Conservation (phyloP, 1,140 invertebrate genomes). For the Berghia stephanieae region DNA sequence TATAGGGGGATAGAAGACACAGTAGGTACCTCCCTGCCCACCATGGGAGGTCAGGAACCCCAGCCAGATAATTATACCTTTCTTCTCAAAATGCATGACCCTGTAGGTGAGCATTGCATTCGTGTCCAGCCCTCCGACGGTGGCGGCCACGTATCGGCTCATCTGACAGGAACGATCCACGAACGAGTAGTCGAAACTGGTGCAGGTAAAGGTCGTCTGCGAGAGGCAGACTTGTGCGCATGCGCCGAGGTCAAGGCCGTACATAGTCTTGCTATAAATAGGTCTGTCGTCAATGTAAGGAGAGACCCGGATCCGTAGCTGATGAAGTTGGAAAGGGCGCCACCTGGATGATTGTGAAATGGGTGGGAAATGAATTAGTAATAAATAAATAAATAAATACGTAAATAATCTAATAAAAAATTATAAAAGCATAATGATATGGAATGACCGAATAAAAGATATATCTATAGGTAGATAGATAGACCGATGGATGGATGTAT, state of each 20-base stretch:
- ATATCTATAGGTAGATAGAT: too few relatives aligned
- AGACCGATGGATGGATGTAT: too few relatives aligned
- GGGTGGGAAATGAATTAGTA: too few relatives aligned
- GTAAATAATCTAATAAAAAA: too few relatives aligned
- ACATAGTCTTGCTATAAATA: constrained; percentile 52
- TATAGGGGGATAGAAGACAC: too few relatives aligned
- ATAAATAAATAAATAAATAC: too few relatives aligned
- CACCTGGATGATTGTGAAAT: too few relatives aligned
- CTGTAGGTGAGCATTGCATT: constrained; percentile 39
- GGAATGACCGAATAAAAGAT: too few relatives aligned
- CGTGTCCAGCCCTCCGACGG: constrained; percentile 52
- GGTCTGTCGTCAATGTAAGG: constrained; percentile 47
- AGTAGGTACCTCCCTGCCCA: too few relatives aligned
- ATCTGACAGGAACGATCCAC: constrained; percentile 52
- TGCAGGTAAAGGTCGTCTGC: constrained; percentile 53
- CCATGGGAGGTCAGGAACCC: too few relatives aligned
- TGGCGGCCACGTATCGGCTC: constrained; percentile 58
- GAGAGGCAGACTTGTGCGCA: constrained; percentile 59
- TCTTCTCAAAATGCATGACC: constrained; percentile 59
- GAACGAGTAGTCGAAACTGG: constrained; percentile 59
- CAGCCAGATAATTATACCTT: too few relatives aligned
- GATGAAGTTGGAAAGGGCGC: constrained; percentile 53
- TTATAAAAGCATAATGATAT: too few relatives aligned
- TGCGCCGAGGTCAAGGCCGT: constrained; percentile 53
- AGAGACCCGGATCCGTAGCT: constrained; percentile 58